These are phyloP conservation scores for Oncopodura yosiiana DNA, from an alignment of 1,140 invertebrate species.

Conservation along the genomic window DNA sequence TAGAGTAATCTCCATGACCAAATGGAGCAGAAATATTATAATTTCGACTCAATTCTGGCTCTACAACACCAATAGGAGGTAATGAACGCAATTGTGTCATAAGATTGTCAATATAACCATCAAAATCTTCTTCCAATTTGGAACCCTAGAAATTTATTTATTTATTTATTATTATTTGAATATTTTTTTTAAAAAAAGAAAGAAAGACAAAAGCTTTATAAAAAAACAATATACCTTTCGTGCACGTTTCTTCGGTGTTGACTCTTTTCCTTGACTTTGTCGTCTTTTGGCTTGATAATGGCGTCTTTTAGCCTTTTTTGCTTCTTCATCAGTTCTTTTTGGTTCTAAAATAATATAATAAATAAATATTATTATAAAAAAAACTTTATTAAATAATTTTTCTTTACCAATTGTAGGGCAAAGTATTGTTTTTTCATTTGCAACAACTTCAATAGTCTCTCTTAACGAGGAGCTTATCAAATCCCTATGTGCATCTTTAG, in stretches of 20 bases:
- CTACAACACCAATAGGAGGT: constrained; percentile 72
- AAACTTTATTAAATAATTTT: neutral
- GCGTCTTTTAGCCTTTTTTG: constrained; percentile 66
- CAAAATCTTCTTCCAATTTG: constrained; percentile 81
- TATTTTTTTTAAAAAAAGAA: neutral
- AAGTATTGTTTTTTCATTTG: constrained; percentile 15
- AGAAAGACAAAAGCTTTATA: neutral
- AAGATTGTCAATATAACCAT: constrained; percentile 75
- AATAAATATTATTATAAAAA: neutral
- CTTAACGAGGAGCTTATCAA: neutral
- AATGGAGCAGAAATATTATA: constrained; percentile 68
- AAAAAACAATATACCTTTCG: constrained; percentile 49
- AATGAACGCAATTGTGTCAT: constrained; percentile 72
- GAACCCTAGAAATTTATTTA: constrained; percentile 47
- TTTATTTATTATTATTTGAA: neutral
- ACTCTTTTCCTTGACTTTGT: constrained; percentile 55
- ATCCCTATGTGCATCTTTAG: neutral
- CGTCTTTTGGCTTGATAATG: constrained; percentile 73
- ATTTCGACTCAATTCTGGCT: constrained; percentile 73
- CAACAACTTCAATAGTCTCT: constrained; percentile 22
- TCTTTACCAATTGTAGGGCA: constrained; percentile 18
- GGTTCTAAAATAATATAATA: neutral
- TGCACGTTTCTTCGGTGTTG: constrained; percentile 63
- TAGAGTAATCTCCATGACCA: constrained; percentile 66
- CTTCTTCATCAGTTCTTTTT: constrained; percentile 42